Evolutionary conservation across 2,888 invertebrate genomes (phyloP).

Genomic region (Drosophila subquinaria): DNA sequence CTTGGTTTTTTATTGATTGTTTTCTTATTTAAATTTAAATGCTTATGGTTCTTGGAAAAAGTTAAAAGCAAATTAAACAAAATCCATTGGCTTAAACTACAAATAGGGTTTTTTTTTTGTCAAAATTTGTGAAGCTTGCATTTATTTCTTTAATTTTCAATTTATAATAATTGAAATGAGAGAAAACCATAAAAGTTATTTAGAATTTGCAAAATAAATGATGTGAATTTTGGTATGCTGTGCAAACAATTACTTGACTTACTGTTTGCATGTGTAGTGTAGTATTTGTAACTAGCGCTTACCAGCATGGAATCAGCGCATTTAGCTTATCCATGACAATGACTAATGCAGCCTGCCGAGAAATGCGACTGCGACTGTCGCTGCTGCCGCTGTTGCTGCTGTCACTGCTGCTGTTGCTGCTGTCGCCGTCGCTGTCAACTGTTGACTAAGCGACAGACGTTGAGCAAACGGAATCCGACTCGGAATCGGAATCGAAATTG

Average conservation of each 20-base stretch:
- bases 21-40: too few relatives aligned
- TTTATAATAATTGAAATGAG: too few relatives aligned
- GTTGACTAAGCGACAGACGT: slow-evolving; percentile 44
- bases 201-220: neutral
- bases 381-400: slow-evolving; percentile 4
- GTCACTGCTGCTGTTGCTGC: slow-evolving; percentile 12
- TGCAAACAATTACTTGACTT: neutral
- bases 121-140: too few relatives aligned
- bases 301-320: slow-evolving; percentile 71
- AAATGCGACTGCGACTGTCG: slow-evolving; percentile 15
- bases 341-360: slow-evolving; percentile 65
- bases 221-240: neutral
- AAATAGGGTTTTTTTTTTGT: too few relatives aligned
- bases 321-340: slow-evolving; percentile 67
- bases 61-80: too few relatives aligned
- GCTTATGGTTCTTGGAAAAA: too few relatives aligned
- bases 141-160: too few relatives aligned
- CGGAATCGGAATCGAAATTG: slow-evolving; percentile 34
- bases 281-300: slow-evolving; percentile 18
- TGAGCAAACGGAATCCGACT: slow-evolving; percentile 24
- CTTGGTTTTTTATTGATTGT: too few relatives aligned
- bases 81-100: too few relatives aligned
- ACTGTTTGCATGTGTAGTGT: neutral
- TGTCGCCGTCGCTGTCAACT: slow-evolving; percentile 33
- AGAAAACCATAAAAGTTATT: too few relatives aligned